These are phyloP conservation scores for Volucella inflata DNA, from an alignment of 2,888 invertebrate species.

Conservation along the genomic window DNA sequence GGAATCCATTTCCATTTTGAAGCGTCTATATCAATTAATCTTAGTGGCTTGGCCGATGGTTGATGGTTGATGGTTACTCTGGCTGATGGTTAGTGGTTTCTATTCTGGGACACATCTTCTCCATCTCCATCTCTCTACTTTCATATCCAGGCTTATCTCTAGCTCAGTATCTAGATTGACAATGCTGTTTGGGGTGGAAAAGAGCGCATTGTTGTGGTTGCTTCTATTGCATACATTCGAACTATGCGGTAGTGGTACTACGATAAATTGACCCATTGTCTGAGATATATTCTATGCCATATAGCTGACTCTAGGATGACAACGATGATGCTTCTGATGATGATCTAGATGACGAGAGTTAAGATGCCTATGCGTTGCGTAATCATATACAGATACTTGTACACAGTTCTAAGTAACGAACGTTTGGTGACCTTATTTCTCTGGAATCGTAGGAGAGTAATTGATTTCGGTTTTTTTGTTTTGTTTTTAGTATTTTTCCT, in stretches of 20 bases:
- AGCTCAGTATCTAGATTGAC: constrained; percentile 63
- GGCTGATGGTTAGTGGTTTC: constrained; percentile 7
- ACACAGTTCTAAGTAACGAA: constrained; percentile 69
- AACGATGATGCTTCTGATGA: constrained; percentile 32
- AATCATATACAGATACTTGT: constrained; percentile 11
- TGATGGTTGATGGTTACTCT: constrained; percentile 35
- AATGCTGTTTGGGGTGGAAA: constrained; percentile 39
- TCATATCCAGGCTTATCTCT: background rate
- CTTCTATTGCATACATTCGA: constrained; percentile 19
- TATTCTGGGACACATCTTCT: constrained; percentile 24
- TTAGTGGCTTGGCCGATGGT: constrained; percentile 56
- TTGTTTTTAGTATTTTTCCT: background rate
- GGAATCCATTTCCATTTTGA: constrained; percentile 72
- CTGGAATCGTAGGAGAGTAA: constrained; percentile 62
- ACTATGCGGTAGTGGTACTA: constrained; percentile 31
- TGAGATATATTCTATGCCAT: background rate
- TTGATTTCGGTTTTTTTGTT: constrained; percentile 58
- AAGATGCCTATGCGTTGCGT: constrained; percentile 45
- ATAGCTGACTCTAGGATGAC: constrained; percentile 30
- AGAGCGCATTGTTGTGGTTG: constrained; percentile 62
- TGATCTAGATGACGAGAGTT: constrained; percentile 70
- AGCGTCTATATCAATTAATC: constrained; percentile 75
- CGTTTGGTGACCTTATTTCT: constrained; percentile 67
- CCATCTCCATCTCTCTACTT: constrained; percentile 9
- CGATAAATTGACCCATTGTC: constrained; percentile 75